A percentile compares a stretch with the other conserved stretches of the same genome.
These are phyloP conservation scores for Serrognathus titanus DNA, from an alignment of 2,888 invertebrate genomes.

Conservation along the genomic window DNA sequence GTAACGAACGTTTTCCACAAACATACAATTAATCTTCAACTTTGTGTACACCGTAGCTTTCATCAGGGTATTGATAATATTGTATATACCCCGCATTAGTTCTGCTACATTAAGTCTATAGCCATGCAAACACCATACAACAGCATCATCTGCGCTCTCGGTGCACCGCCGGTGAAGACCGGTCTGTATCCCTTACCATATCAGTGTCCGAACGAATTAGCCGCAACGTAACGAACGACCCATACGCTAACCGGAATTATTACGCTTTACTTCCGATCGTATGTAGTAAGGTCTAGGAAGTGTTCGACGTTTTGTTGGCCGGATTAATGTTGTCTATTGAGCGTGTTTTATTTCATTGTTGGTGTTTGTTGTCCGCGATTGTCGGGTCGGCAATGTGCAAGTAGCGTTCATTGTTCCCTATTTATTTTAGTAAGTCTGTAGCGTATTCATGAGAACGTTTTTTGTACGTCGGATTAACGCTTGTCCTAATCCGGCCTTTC, in stretches of 20 bases:
- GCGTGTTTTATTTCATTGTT: constrained; percentile 52
- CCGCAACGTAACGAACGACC: constrained; percentile 32
- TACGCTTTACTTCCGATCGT: constrained; percentile 38
- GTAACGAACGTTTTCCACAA: neutral
- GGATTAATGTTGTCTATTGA: constrained; percentile 51
- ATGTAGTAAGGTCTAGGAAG: constrained; percentile 32
- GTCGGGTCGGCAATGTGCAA: constrained; percentile 49
- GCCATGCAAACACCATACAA: constrained; percentile 44
- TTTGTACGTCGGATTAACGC: constrained; percentile 42
- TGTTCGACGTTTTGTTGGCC: constrained; percentile 46
- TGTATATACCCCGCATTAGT: constrained; percentile 47
- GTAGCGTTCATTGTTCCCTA: constrained; percentile 47
- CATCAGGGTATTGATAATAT: constrained; percentile 13
- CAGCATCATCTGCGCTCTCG: constrained; percentile 35
- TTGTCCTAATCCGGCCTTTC: constrained; percentile 40
- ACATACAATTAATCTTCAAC: constrained; percentile 9
- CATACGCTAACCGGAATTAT: constrained; percentile 44
- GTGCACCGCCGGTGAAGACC: constrained; percentile 4
- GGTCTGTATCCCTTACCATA: constrained; percentile 26
- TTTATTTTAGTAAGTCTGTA: constrained; percentile 50
- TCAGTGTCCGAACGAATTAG: constrained; percentile 49
- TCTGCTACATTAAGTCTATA: constrained; percentile 50
- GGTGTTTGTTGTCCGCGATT: constrained; percentile 50
- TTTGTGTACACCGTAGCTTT: constrained; percentile 1
- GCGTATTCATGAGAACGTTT: constrained; percentile 47